Percentiles rank a stretch among this genome's conserved stretches.
Evolutionary conservation across 92 coral and sea anemone genomes (phyloP).

Genomic region (Virgularia gustaviana): DNA sequence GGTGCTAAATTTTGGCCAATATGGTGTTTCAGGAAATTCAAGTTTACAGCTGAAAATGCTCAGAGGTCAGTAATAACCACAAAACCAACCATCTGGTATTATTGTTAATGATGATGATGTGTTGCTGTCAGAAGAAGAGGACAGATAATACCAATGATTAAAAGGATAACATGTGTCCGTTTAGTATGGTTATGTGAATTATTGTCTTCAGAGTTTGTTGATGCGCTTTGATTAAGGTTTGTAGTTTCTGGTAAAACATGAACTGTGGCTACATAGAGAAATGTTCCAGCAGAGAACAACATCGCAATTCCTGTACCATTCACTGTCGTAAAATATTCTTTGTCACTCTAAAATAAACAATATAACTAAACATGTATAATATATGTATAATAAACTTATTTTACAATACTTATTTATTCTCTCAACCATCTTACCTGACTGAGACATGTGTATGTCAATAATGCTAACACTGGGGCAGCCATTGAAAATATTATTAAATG

Average conservation of each 20-base stretch:
- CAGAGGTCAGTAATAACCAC: neutral
- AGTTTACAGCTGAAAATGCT: too few relatives aligned
- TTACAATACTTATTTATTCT: neutral
- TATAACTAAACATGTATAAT: neutral
- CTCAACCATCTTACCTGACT: constrained; percentile 79
- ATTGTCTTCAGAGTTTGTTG: constrained; percentile 39
- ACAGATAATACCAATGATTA: constrained; percentile 78
- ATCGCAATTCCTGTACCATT: constrained; percentile 97
- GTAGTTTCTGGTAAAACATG: constrained; percentile 87
- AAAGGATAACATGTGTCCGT: constrained; percentile 71
- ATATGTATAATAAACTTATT: neutral
- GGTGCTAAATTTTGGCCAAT: too few relatives aligned
- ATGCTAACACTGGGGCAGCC: constrained; percentile 93
- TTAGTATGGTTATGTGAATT: constrained; percentile 53
- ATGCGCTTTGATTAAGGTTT: constrained; percentile 47
- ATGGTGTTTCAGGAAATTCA: too few relatives aligned
- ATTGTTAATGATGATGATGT: constrained; percentile 62
- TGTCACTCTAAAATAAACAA: constrained; percentile 55
- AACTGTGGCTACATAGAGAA: constrained; percentile 95
- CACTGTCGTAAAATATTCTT: constrained; percentile 84
- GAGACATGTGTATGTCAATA: constrained; percentile 81
- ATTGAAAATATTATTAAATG: constrained; percentile 84
- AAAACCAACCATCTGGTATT: neutral
- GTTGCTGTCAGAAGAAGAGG: constrained; percentile 88
- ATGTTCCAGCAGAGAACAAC: constrained; percentile 97